Evolutionary conservation across 92 coral and sea anemone species (phyloP).

Genomic region (Phenganax subtilis): DNA sequence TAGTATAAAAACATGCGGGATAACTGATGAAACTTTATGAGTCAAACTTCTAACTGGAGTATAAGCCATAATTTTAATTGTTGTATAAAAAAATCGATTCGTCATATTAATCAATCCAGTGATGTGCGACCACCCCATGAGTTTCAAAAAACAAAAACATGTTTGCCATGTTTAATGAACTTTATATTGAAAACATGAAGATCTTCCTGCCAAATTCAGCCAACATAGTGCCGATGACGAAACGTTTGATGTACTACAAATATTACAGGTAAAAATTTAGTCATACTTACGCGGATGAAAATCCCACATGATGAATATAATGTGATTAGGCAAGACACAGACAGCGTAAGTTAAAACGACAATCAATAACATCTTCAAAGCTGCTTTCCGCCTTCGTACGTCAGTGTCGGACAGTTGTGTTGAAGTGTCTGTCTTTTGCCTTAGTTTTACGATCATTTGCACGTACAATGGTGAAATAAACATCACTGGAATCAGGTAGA

Average conservation of each 20-base stretch:
- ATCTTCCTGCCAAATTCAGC: not conserved
- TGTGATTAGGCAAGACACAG: conserved; percentile 78
- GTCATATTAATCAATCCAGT: too few species aligned
- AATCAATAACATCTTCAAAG: conserved; percentile 85
- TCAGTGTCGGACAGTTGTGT: conserved; percentile 75
- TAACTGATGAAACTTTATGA: too few species aligned
- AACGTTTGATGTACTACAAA: not conserved
- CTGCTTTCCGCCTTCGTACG: conserved; percentile 69
- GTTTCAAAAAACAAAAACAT: too few species aligned
- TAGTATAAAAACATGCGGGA: too few species aligned
- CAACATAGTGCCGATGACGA: not conserved
- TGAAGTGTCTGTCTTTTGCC: conserved; percentile 57
- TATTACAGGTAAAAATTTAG: not conserved
- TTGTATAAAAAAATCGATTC: too few species aligned
- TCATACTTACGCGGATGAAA: conserved; percentile 62
- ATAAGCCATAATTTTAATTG: too few species aligned
- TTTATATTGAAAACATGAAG: too few species aligned
- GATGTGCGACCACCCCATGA: too few species aligned
- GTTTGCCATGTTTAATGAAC: too few species aligned
- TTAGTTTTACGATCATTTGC: conserved; percentile 65
- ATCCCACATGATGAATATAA: conserved; percentile 60
- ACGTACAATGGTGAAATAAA: conserved; percentile 76
- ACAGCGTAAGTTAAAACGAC: conserved; percentile 78
- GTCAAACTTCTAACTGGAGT: too few species aligned
- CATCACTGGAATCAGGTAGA: conserved; percentile 70